Evolutionary conservation across 35 echinoderm and acorn worm genomes (phyloP), one percentile per base, ranked within the genome.

Genomic region (Chiridota heheva): DNA sequence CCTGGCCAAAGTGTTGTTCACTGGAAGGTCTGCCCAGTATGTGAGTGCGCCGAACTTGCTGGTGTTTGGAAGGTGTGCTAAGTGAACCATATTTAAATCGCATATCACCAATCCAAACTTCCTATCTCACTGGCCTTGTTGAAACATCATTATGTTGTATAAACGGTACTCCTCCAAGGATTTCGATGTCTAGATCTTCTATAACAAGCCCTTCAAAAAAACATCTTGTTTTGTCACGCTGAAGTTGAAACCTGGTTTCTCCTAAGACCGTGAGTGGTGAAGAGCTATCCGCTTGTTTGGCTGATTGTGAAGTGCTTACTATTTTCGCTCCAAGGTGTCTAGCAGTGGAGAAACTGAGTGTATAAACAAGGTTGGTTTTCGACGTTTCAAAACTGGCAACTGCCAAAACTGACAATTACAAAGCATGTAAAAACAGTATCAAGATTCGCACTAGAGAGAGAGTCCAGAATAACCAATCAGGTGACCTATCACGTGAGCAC

Each of bases 281-380:
- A 37, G 83, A 86, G 7, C 92, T 87, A 86, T 96, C 91, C 8
- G 86, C 91, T 45, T 90, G 92, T 30, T 81, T 77, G 2, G 87
- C 82, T 12, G 92, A 96, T 22, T 92, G 84, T 31, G 29, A 73
- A 33, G 65, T 39, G 7, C 18, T 24, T 29, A 13, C 32, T 5
- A 57, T 60, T 56, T 78, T 78, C 13, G 53, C 46, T 13, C 73
- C 48, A 17, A 78, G 37, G 12, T 0, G 45, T 3, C 24, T 44
- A 17, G 46, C 73, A 78, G 73, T 60, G 12, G 1, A 58, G 15
- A 12, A 22, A 10, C 22, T 51, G 47, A 51, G 10, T 22, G 22
- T 51, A 51, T 51, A n/a, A n/a, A n/a, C n/a, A n/a, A n/a, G n/a
- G n/a, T n/a, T n/a, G n/a, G n/a, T n/a, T n/a, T n/a, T n/a, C n/a